Evolutionary conservation across 2,797 vertebrate genomes (phyloP), one percentile per base, ranked within the genome.

Genomic region (Aulostomus chinensis): DNA sequence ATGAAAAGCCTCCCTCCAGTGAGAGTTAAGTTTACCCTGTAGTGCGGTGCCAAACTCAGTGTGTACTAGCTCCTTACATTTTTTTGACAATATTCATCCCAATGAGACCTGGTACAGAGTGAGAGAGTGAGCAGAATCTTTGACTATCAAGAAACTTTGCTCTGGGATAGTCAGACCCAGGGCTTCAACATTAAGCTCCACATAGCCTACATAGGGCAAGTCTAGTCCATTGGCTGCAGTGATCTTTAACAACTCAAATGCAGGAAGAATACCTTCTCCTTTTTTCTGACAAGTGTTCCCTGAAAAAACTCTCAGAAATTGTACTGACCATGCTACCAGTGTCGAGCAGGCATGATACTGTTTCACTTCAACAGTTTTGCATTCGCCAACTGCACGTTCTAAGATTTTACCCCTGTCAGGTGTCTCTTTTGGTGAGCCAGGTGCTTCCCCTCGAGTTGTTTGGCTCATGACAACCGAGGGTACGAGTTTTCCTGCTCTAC

Each of bases 11-110:
- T 34, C 32, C 11, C 32, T 34, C 9, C 32, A 34, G 15, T 11
- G 1, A 4, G 13, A 15, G 10, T 40, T 20, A 25, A 48, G 45
- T n/a, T 15, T n/a, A 13, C 22, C 7, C 7, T 17, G 14, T 2
- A 34, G 32, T 18, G n/a, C 20, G 16, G 34, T 29, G 17, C 15
- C 25, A 49, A 65, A 33, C 22, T 51, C 13, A 1, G 16, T 2
- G 3, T 64, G 43, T 30, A 31, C 18, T 4, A 28, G 15, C 3
- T 17, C 15, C n/a, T 10, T 11, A n/a, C 33, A 55, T n/a, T 11
- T 51, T 47, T 13, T 12, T 24, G 8, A 54, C 37, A 1, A 64
- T 12, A 28, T 65, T 64, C 33, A 64, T 70, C 2, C 59, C 41
- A 18, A 59, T 3, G 36, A 64, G 11, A 21, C 24, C n/a, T 11